phyloP scores from a whole-genome alignment of 2,113 vertebrate species.

The Tragulus kanchil region DNA sequence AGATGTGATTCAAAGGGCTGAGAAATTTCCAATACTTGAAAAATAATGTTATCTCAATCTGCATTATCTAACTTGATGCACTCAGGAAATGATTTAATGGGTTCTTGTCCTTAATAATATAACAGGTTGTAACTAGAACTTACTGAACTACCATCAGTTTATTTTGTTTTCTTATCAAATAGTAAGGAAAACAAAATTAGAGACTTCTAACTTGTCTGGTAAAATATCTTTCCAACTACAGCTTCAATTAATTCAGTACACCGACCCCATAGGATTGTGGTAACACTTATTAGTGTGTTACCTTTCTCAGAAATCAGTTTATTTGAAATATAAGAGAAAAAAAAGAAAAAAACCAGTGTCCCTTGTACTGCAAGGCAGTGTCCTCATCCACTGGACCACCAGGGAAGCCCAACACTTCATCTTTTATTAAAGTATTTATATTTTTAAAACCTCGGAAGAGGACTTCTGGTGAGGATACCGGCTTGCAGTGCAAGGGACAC shows the following conservation, averaged over 20 bases:
- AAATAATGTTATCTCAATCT: slow-evolving; percentile 66
- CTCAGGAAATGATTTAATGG: slow-evolving; percentile 63
- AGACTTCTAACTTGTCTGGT: slow-evolving; percentile 43
- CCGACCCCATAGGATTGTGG: slow-evolving; percentile 6
- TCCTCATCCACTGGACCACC: too few species aligned
- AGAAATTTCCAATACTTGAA: not conserved
- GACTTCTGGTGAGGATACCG: too few species aligned
- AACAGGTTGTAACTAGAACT: slow-evolving; percentile 32
- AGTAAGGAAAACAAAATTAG: slow-evolving; percentile 31
- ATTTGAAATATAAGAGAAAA: not conserved
- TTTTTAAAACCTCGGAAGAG: slow-evolving; percentile 47
- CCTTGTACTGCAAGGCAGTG: too few species aligned
- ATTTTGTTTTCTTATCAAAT: slow-evolving; percentile 53
- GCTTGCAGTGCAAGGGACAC: too few species aligned
- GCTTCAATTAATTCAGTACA: slow-evolving; percentile 68
- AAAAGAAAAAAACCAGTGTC: not conserved
- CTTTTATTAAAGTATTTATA: slow-evolving; percentile 58
- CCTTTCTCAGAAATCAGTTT: slow-evolving; percentile 50
- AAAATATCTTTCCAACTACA: slow-evolving; percentile 61
- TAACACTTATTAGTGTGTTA: slow-evolving; percentile 60
- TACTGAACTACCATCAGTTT: slow-evolving; percentile 1
- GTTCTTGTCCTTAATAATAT: slow-evolving; percentile 60
- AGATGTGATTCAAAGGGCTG: not conserved
- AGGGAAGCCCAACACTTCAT: not conserved
- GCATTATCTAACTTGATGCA: slow-evolving; percentile 57